These are phyloP conservation scores for Notolepis coatsorum DNA, from an alignment of 2,797 vertebrate genomes.

Conservation along the genomic window DNA sequence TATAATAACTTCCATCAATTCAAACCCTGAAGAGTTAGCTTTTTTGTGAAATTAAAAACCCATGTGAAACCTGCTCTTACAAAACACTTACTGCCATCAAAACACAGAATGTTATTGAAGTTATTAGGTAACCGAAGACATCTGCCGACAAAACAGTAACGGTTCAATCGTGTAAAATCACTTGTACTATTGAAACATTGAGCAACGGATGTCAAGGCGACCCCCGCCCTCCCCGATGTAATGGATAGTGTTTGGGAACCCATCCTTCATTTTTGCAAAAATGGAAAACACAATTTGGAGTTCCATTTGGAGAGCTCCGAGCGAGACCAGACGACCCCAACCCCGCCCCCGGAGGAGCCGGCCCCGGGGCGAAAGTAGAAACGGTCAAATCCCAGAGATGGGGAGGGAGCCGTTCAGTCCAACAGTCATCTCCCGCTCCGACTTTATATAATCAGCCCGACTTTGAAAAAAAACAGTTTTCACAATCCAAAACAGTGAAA, in stretches of 20 bases:
- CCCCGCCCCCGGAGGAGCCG: conserved; percentile 55
- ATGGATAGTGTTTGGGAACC: too few species aligned
- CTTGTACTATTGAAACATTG: too few species aligned
- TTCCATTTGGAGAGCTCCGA: conserved; percentile 58
- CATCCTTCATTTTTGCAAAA: too few species aligned
- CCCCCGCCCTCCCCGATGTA: too few species aligned
- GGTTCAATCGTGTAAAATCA: too few species aligned
- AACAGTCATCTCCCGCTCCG: conserved; percentile 44
- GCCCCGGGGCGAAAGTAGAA: too few species aligned
- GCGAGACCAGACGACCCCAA: conserved; percentile 40
- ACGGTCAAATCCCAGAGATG: conserved; percentile 67
- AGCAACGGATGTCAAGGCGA: too few species aligned
- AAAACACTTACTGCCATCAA: background rate
- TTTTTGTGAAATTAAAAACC: too few species aligned
- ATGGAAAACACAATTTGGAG: conserved; percentile 30
- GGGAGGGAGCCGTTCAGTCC: conserved; percentile 53
- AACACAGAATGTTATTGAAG: too few species aligned
- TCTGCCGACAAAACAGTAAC: too few species aligned
- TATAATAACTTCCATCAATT: conserved; percentile 30
- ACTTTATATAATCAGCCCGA: conserved; percentile 61
- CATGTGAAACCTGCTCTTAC: too few species aligned
- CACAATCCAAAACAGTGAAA: conserved; percentile 63
- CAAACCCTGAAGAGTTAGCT: conserved; percentile 40
- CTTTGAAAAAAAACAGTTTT: conserved; percentile 49
- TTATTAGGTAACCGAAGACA: too few species aligned